Evolutionary conservation across 2,797 vertebrate species (phyloP).

Genomic region (Molothrus ater): DNA sequence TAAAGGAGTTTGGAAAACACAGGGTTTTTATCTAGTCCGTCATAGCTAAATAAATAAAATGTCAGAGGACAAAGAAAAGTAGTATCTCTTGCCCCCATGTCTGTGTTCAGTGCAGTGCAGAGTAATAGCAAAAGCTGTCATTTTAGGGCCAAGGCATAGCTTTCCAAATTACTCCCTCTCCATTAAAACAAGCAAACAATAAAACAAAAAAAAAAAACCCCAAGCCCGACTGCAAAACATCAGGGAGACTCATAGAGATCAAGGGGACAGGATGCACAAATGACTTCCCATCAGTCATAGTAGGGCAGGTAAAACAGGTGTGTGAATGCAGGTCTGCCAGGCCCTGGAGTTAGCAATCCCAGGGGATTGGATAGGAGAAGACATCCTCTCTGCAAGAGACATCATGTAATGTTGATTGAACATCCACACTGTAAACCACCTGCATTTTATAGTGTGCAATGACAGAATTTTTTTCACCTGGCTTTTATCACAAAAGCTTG

Average conservation of each 20-base stretch:
- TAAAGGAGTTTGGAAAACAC: not conserved
- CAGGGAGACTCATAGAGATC: not conserved
- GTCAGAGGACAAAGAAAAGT: not conserved
- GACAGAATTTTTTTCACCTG: not conserved
- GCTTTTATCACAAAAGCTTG: conserved; percentile 27
- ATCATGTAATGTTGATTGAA: not conserved
- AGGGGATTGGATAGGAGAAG: not conserved
- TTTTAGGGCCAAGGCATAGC: not conserved
- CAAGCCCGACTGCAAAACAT: not conserved
- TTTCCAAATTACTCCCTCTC: not conserved
- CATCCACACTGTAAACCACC: not conserved
- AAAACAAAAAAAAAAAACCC: fast-evolving
- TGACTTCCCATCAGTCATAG: not conserved
- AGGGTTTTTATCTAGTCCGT: not conserved
- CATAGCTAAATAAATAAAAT: not conserved
- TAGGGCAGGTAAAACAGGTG: not conserved
- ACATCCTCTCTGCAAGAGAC: not conserved
- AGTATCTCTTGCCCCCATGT: fast-evolving
- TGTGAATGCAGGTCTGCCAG: not conserved
- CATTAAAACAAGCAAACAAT: not conserved
- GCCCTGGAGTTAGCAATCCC: not conserved
- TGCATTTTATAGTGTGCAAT: not conserved
- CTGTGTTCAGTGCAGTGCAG: not conserved
- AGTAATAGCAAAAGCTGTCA: not conserved
- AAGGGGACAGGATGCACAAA: not conserved